A percentile compares a stretch with the other conserved stretches of the same genome.
Conservation (phyloP, 1,140 invertebrate genomes). For the Drosophila equinoxialis region DNA sequence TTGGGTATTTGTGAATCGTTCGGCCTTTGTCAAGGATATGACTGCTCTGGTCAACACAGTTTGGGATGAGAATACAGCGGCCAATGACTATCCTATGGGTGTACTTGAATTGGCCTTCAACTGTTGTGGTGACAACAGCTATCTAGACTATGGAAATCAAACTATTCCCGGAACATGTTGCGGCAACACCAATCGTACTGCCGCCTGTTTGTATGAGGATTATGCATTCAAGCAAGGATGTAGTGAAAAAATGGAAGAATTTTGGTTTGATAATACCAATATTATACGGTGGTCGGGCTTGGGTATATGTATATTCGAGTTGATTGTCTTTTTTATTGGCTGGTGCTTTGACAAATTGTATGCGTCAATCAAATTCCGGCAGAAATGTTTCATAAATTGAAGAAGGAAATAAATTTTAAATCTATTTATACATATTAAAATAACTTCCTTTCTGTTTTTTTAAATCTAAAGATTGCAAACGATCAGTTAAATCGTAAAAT, state of each 20-base stretch:
- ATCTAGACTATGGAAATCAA: slow-evolving; percentile 76
- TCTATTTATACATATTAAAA: neutral
- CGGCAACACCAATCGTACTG: slow-evolving; percentile 62
- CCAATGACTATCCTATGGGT: slow-evolving; percentile 47
- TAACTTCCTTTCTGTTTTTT: too few relatives aligned
- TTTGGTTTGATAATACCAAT: slow-evolving; percentile 64
- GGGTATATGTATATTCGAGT: slow-evolving; percentile 65
- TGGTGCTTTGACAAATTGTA: slow-evolving; percentile 51
- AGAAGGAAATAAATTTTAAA: neutral
- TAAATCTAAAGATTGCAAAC: too few relatives aligned
- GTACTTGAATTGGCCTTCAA: slow-evolving; percentile 78
- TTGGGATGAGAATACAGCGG: slow-evolving; percentile 50
- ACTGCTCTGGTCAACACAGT: slow-evolving; percentile 75
- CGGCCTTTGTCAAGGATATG: slow-evolving; percentile 82
- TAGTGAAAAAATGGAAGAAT: slow-evolving; percentile 44
- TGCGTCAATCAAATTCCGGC: slow-evolving; percentile 43
- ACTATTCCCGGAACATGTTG: slow-evolving; percentile 83
- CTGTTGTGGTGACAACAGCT: slow-evolving; percentile 85
- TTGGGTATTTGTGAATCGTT: slow-evolving; percentile 84
- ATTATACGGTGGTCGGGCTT: slow-evolving; percentile 68
- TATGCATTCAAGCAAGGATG: slow-evolving; percentile 70
- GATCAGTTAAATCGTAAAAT: too few relatives aligned
- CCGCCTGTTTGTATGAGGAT: slow-evolving; percentile 38
- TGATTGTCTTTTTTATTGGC: slow-evolving; percentile 68
- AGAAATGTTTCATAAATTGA: slow-evolving; percentile 25